Evolutionary conservation across 1,140 invertebrate species (phyloP).

Genomic region (Drosophila bocqueti): DNA sequence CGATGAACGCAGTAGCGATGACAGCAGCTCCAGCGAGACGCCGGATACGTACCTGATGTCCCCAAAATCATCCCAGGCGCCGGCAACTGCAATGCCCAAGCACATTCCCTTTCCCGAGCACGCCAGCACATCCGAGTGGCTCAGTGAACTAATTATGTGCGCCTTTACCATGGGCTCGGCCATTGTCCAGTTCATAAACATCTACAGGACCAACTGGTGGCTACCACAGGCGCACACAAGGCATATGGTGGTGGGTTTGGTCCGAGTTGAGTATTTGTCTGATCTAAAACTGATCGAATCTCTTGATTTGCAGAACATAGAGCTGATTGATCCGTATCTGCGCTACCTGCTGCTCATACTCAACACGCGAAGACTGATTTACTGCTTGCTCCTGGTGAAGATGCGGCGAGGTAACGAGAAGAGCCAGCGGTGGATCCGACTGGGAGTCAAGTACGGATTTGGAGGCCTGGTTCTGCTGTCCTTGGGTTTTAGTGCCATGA

Average conservation of each 20-base stretch:
- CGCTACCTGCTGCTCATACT: conserved; percentile 93
- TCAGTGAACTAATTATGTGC: conserved; percentile 95
- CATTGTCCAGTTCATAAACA: conserved; percentile 95
- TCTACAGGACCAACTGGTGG: conserved; percentile 99
- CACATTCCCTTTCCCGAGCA: conserved; percentile 95
- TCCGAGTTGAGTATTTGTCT: neutral
- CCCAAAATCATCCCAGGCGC: conserved; percentile 44
- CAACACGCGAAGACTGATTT: conserved; percentile 91
- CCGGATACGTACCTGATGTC: conserved; percentile 49
- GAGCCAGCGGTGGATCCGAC: conserved; percentile 28
- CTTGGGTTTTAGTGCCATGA: conserved; percentile 87
- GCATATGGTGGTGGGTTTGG: conserved; percentile 92
- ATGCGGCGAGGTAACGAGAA: conserved; percentile 30
- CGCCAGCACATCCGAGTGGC: conserved; percentile 91
- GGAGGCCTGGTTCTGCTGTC: conserved; percentile 55
- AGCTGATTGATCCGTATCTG: conserved; percentile 95
- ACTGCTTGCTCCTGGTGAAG: conserved; percentile 85
- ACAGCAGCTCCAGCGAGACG: conserved; percentile 67
- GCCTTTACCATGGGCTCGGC: conserved; percentile 91
- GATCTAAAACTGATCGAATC: neutral
- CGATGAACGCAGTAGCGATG: conserved; percentile 72
- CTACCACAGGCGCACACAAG: conserved; percentile 95
- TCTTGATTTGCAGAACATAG: conserved; percentile 94
- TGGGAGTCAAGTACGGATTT: conserved; percentile 67
- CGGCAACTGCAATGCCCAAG: conserved; percentile 87